Conservation (phyloP, 2,888 invertebrate species). For the Orchesellides sinensis region DNA sequence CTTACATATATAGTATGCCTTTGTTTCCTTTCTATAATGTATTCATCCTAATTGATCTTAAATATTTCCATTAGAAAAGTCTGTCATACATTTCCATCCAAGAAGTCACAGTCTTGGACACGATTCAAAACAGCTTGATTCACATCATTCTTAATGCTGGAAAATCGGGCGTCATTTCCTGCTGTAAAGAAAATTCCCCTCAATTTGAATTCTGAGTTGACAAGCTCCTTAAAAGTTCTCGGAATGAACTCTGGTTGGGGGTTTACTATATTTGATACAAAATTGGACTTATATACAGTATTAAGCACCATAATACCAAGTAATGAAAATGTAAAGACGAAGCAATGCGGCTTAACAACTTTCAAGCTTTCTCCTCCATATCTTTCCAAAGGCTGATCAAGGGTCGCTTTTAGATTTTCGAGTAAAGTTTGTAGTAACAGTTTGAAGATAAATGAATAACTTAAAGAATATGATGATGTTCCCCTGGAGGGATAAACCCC, state of each 20-base stretch:
- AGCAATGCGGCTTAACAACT: background rate
- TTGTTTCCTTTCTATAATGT: too few species aligned
- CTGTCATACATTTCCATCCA: slow-evolving; percentile 11
- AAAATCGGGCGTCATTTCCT: background rate
- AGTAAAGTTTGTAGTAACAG: background rate
- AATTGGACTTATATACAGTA: slow-evolving; percentile 15
- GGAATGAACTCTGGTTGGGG: slow-evolving; percentile 7
- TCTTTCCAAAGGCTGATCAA: background rate
- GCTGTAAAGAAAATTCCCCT: slow-evolving; percentile 10
- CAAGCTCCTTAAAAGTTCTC: slow-evolving; percentile 8
- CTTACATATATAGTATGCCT: too few species aligned
- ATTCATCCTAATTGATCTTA: too few species aligned
- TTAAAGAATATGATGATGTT: background rate
- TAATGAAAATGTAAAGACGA: background rate
- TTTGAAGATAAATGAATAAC: background rate
- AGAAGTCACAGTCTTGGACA: background rate
- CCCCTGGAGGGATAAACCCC: background rate
- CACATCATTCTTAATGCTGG: background rate
- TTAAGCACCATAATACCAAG: background rate
- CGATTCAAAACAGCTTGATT: background rate
- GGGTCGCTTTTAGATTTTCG: background rate
- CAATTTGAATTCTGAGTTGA: slow-evolving; percentile 1
- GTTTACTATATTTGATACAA: slow-evolving; percentile 12
- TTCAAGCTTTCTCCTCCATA: background rate
- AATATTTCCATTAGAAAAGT: too few species aligned